Percentiles rank a stretch among this genome's conserved stretches.
Conservation (phyloP, 2,888 invertebrate species). For the Polyommatus icarus region DNA sequence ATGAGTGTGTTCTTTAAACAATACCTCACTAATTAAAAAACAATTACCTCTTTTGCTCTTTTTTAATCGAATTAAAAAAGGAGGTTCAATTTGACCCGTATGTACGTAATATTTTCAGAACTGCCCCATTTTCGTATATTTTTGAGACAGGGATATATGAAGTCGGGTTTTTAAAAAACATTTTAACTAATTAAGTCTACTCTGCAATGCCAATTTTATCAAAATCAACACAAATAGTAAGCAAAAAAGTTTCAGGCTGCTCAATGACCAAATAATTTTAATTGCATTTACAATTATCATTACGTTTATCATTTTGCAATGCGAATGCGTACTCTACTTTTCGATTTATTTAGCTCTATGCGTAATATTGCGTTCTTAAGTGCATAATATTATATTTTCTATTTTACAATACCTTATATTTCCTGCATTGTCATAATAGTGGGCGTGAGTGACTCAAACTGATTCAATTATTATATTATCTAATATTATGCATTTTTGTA, state of each 20-base stretch:
- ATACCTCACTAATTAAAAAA: too few species aligned
- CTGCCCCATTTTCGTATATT: too few species aligned
- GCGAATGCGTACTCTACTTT: background rate
- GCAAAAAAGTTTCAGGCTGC: background rate
- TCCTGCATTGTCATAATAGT: background rate
- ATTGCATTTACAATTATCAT: background rate
- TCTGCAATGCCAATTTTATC: background rate
- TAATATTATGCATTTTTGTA: background rate
- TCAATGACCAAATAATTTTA: background rate
- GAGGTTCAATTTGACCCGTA: too few species aligned
- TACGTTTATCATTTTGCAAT: background rate
- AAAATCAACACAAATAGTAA: background rate
- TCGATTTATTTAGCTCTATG: background rate
- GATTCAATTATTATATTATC: background rate
- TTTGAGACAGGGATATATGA: too few species aligned
- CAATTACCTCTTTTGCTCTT: too few species aligned
- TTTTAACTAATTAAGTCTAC: background rate
- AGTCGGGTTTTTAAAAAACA: too few species aligned
- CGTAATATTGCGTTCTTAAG: background rate
- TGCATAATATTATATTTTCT: background rate
- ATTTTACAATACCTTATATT: background rate
- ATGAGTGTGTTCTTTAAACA: background rate
- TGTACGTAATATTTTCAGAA: too few species aligned
- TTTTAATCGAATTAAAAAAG: too few species aligned
- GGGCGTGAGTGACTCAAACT: slow-evolving; percentile 5